Percentiles rank a stretch among this genome's conserved stretches.
Evolutionary conservation across 2,113 vertebrate genomes (phyloP).

Genomic region (Gnathonemus echidnorhynchus): DNA sequence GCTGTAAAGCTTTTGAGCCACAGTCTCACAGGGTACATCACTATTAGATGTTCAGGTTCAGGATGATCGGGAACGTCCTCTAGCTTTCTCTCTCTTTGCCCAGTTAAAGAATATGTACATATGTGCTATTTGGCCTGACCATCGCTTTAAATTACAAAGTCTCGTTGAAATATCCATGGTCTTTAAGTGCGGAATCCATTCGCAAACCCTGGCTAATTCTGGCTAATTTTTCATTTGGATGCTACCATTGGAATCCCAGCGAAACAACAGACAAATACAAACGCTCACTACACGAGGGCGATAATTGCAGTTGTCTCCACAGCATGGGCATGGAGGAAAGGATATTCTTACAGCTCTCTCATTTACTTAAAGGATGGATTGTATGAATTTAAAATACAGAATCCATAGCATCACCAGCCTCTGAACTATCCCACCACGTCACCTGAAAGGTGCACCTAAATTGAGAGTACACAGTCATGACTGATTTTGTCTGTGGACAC

Average conservation of each 20-base stretch:
- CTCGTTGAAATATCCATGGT: not conserved
- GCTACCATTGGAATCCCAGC: not conserved
- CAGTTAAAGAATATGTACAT: not conserved
- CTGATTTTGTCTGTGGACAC: not conserved
- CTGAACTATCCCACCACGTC: not conserved
- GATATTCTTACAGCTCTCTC: not conserved
- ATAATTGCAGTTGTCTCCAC: not conserved
- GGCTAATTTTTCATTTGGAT: not conserved
- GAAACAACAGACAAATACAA: not conserved
- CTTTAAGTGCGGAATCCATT: not conserved
- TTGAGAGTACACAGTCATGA: not conserved
- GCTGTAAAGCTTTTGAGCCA: not conserved
- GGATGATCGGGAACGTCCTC: not conserved
- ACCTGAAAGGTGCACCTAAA: not conserved
- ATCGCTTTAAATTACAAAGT: not conserved
- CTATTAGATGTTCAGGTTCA: not conserved
- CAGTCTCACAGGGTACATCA: not conserved
- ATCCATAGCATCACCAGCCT: not conserved
- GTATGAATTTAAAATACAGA: not conserved
- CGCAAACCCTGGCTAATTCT: not conserved
- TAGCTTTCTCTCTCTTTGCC: not conserved
- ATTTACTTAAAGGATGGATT: not conserved
- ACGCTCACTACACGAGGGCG: not conserved
- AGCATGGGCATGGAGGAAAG: not conserved
- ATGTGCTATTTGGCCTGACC: not conserved